These are phyloP conservation scores for Ceyx erithaca DNA, from an alignment of 2,797 vertebrate species.

Conservation along the genomic window DNA sequence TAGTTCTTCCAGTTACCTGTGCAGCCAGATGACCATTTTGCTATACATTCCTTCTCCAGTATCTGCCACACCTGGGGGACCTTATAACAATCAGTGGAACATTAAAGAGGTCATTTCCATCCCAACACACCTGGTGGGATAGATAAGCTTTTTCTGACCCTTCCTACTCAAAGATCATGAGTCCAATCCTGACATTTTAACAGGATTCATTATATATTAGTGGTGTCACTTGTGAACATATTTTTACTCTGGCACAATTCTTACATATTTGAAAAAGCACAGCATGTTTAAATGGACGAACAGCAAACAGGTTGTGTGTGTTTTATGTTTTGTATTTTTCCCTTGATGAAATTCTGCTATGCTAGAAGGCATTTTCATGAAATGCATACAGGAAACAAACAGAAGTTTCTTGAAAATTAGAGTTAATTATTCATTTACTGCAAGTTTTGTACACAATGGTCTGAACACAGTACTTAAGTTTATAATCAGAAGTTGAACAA, in stretches of 20 bases:
- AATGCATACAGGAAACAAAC: constrained; percentile 15
- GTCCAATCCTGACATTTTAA: not conserved
- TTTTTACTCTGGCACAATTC: not conserved
- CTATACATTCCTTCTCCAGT: not conserved
- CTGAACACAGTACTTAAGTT: not conserved
- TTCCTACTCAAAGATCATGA: not conserved
- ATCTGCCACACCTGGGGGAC: not conserved
- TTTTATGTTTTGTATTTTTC: not conserved
- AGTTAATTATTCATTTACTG: constrained; percentile 32
- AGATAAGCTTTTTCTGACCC: not conserved
- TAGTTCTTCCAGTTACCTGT: not conserved
- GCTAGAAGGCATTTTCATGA: constrained; percentile 45
- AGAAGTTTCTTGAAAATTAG: constrained; percentile 43
- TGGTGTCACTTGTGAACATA: not conserved
- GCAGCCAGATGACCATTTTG: not conserved
- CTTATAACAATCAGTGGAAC: not conserved
- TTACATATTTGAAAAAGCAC: not conserved
- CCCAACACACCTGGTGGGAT: not conserved
- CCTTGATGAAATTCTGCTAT: not conserved
- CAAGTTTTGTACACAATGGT: not conserved
- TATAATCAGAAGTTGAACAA: not conserved
- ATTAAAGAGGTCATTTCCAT: not conserved
- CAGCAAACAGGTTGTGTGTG: not conserved
- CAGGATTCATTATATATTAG: not conserved
- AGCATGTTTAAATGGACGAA: not conserved